Evolutionary conservation across 2,888 invertebrate species (phyloP), one percentile per base, ranked within the genome.

Genomic region (Pelosia muscerda): DNA sequence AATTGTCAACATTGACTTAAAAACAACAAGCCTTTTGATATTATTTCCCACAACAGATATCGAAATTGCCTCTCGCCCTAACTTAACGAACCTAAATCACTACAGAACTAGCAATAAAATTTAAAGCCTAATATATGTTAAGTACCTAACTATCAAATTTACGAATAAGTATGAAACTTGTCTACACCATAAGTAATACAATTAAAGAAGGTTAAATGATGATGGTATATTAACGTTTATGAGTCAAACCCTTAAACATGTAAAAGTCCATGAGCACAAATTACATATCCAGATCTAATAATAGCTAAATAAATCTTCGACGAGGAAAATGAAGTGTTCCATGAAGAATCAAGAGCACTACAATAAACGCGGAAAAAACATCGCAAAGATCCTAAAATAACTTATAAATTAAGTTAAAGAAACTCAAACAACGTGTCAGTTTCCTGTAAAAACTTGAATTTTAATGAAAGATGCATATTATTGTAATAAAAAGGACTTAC

Each of bases 401-500:
- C 59, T 34, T 59, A 23, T 34, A 31, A 59, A 59, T 34, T 59
- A 59, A 59, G 15, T 34, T n/a, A 63, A 25, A 53, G 9, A 22
- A 13, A 28, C 26, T 22, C 26, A 53, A 22, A 10, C 22, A 31
- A 28, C 22, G 25, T 54, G 8, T 31, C 22, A 62, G 28, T 34
- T 57, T 28, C 15, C 34, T 23, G 31, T 34, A 34, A 31, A 25
- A 34, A 58, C 22, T 31, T 15, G 22, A 49, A 22, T 19, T 55
- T 56, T 28, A n/a, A 6, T 10, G n/a, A 28, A 56, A 26, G 13
- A 22, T 13, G 23, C 11, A 53, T 31, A 31, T 53, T 31, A 58
- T 58, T 38, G 15, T 57, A 54, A 34, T 60, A 34, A 55, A 63
- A 70, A 57, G 56, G 1, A 79, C 79, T 79, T 76, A 79, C 79